Percentiles rank a stretch among this genome's conserved stretches.
Conservation (phyloP, 2,888 invertebrate species). For the Bombylius major region DNA sequence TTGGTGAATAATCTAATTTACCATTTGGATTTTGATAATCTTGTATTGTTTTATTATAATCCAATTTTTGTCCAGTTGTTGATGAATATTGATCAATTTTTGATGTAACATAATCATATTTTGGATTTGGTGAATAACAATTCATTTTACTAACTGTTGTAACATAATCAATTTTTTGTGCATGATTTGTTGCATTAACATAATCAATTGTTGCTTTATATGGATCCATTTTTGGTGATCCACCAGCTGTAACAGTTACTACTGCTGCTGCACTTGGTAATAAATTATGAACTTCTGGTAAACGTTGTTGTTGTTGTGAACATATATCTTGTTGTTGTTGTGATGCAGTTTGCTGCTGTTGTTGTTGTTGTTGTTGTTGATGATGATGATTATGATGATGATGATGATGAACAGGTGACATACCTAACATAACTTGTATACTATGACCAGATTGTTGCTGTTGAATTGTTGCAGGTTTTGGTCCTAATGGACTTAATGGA, state of each 20-base stretch:
- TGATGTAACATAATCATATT: conserved; percentile 32
- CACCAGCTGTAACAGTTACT: conserved; percentile 12
- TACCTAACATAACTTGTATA: conserved; percentile 56
- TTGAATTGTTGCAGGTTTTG: conserved; percentile 24
- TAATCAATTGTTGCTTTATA: conserved; percentile 27
- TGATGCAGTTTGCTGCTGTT: not conserved
- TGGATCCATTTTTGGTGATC: conserved; percentile 31
- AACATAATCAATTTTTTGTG: conserved; percentile 31
- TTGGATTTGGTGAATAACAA: conserved; percentile 35
- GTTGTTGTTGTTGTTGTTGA: not conserved
- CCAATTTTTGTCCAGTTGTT: conserved; percentile 9
- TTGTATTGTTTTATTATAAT: conserved; percentile 9
- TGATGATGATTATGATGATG: not conserved
- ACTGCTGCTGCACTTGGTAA: conserved; percentile 17
- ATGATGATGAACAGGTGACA: conserved; percentile 30
- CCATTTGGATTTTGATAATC: conserved; percentile 12
- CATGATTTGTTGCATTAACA: conserved; percentile 10
- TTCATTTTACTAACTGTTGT: conserved; percentile 27
- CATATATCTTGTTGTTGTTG: conserved; percentile 18
- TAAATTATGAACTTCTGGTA: conserved; percentile 35
- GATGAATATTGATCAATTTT: conserved; percentile 24
- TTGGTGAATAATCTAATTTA: conserved; percentile 14
- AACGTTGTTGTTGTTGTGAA: conserved; percentile 20
- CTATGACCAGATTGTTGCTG: conserved; percentile 35
- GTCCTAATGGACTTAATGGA: conserved; percentile 41